A percentile compares a stretch with the other conserved stretches of the same genome.
These are phyloP conservation scores for Perodicticus potto DNA, from an alignment of 2,797 vertebrate species.

Conservation along the genomic window DNA sequence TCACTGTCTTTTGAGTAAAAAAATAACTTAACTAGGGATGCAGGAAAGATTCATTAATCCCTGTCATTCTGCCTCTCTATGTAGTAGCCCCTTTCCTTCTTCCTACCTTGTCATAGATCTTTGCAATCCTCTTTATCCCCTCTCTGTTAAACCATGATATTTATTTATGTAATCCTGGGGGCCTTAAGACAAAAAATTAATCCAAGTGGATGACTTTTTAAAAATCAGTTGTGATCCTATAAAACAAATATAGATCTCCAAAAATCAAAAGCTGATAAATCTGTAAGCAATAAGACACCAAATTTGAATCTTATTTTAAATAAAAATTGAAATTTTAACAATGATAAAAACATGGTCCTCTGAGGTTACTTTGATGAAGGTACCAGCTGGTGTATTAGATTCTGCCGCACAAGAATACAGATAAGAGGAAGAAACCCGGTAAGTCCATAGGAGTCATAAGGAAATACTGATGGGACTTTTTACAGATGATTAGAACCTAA, in stretches of 20 bases:
- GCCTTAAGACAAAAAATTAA: slow-evolving; percentile 44
- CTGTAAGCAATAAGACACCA: not conserved
- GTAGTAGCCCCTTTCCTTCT: slow-evolving; percentile 78
- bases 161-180: not conserved
- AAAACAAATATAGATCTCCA: slow-evolving; percentile 35
- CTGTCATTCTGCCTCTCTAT: slow-evolving; percentile 87
- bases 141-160: not conserved
- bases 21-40: slow-evolving; percentile 91
- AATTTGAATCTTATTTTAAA: not conserved
- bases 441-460: not conserved
- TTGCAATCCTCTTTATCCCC: not conserved
- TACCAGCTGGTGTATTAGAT: slow-evolving; percentile 24
- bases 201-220: not conserved
- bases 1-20: slow-evolving; percentile 91
- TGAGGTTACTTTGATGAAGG: slow-evolving; percentile 47
- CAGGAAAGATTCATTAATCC: slow-evolving; percentile 90
- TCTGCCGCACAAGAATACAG: slow-evolving; percentile 22
- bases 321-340: not conserved
- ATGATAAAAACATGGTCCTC: not conserved
- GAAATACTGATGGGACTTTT: not conserved
- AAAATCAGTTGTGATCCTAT: not conserved
- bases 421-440: not conserved
- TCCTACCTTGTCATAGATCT: slow-evolving; percentile 54
- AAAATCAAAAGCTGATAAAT: slow-evolving; percentile 37
- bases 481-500: not conserved